Conservation (phyloP, 2,888 invertebrate species). For the Uropetala carovei region DNA sequence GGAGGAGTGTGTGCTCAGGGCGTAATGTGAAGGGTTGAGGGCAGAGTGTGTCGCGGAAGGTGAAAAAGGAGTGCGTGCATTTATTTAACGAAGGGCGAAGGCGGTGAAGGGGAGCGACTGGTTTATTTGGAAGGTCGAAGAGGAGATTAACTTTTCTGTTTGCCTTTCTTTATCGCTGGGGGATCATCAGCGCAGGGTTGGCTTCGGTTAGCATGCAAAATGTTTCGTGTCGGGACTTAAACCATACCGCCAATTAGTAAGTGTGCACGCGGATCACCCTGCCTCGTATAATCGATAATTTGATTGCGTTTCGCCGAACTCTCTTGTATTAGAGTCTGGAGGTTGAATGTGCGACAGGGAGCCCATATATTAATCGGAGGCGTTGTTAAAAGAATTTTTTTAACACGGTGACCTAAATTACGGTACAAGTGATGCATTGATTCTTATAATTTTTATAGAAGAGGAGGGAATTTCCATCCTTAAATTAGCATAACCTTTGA, state of each 20-base stretch:
- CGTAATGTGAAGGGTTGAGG: not conserved
- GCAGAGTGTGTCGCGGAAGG: not conserved
- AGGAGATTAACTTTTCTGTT: slow-evolving; percentile 20
- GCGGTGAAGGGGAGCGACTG: not conserved
- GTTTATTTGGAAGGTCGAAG: not conserved
- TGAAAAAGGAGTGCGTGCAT: slow-evolving; percentile 8
- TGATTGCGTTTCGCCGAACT: not conserved
- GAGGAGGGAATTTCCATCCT: too few species aligned
- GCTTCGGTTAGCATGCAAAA: slow-evolving; percentile 24
- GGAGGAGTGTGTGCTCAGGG: not conserved
- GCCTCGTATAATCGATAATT: not conserved
- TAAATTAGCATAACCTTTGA: too few species aligned
- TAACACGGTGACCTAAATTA: too few species aligned
- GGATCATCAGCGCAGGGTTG: not conserved
- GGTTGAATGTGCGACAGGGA: not conserved
- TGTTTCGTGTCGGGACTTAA: not conserved
- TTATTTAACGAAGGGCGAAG: not conserved
- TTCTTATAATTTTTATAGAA: too few species aligned
- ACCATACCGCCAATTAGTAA: not conserved
- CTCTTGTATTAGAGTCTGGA: not conserved
- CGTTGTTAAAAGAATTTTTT: too few species aligned
- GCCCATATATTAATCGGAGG: not conserved
- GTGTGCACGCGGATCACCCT: not conserved
- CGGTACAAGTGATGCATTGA: too few species aligned
- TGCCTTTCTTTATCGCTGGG: not conserved